Conservation (phyloP, 30 jellyfish, hydroid and myxozoan species). For the Catostylus mosaicus region DNA sequence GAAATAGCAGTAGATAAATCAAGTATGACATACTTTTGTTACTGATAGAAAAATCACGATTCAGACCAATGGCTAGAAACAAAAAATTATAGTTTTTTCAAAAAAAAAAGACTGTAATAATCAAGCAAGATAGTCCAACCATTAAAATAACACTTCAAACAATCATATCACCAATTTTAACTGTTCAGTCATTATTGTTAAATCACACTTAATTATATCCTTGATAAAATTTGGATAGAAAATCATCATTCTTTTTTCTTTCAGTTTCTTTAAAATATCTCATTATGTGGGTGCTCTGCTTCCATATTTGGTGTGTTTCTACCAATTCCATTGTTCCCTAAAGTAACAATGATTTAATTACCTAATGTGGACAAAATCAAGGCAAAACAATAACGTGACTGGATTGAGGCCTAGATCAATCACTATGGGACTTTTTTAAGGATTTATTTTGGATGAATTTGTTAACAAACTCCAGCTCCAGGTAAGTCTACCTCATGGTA, state of each 20-base stretch:
- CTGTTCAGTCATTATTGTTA: neutral
- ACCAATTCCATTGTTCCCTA: conserved; percentile 97
- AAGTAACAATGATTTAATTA: neutral
- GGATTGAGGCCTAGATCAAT: too few relatives aligned
- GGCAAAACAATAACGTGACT: neutral
- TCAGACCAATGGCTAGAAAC: too few relatives aligned
- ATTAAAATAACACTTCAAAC: neutral
- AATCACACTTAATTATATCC: conserved; percentile 71
- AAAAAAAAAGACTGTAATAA: too few relatives aligned
- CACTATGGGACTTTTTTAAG: too few relatives aligned
- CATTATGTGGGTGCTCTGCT: conserved; percentile 92
- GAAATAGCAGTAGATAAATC: neutral
- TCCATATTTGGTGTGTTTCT: conserved; percentile 95
- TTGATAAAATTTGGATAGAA: conserved; percentile 78
- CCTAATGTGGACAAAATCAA: neutral
- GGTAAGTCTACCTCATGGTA: too few relatives aligned
- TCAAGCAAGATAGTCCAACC: neutral
- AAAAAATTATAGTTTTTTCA: too few relatives aligned
- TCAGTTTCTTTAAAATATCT: conserved; percentile 87
- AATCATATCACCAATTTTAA: neutral
- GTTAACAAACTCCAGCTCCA: too few relatives aligned
- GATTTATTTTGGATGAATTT: too few relatives aligned
- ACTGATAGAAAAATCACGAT: too few relatives aligned
- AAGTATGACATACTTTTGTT: neutral
- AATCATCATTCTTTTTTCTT: conserved; percentile 56